These are phyloP conservation scores for Drosophila arizonae DNA, from an alignment of 1,140 invertebrate species.

Conservation along the genomic window DNA sequence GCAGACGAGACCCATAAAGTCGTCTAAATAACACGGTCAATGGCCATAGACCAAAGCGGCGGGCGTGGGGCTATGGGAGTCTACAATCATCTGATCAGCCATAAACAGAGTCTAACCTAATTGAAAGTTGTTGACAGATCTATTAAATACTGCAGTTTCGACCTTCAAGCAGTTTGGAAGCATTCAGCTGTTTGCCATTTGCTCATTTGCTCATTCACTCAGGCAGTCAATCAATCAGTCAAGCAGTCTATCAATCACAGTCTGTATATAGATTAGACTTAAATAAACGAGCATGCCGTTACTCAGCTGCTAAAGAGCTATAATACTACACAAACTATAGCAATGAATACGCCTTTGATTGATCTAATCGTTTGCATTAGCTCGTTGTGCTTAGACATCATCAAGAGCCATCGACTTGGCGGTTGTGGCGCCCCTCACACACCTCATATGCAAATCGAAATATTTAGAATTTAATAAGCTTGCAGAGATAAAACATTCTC, in stretches of 20 bases:
- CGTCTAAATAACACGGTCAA: constrained; percentile 1
- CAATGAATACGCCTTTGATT: too few species aligned
- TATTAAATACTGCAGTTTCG: constrained; percentile 2
- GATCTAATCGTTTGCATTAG: too few species aligned
- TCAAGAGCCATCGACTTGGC: too few species aligned
- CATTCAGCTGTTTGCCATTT: too few species aligned
- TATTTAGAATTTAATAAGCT: background rate
- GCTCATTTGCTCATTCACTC: background rate
- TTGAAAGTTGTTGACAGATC: constrained; percentile 6
- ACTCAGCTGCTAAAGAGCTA: too few species aligned
- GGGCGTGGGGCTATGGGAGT: background rate
- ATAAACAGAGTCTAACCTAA: background rate
- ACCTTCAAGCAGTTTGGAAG: background rate
- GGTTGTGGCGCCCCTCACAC: background rate
- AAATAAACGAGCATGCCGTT: too few species aligned
- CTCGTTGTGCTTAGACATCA: too few species aligned
- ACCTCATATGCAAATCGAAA: background rate
- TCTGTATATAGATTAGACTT: too few species aligned
- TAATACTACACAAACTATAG: too few species aligned
- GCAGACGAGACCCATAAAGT: constrained; percentile 4
- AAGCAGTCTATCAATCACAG: too few species aligned
- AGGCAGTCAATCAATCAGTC: background rate
- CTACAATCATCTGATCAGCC: background rate
- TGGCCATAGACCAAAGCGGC: background rate
- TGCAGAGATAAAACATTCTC: background rate